Base-by-base conservation (phyloP, 2,888 invertebrate genomes). In the Abscondita cerata region DNA sequence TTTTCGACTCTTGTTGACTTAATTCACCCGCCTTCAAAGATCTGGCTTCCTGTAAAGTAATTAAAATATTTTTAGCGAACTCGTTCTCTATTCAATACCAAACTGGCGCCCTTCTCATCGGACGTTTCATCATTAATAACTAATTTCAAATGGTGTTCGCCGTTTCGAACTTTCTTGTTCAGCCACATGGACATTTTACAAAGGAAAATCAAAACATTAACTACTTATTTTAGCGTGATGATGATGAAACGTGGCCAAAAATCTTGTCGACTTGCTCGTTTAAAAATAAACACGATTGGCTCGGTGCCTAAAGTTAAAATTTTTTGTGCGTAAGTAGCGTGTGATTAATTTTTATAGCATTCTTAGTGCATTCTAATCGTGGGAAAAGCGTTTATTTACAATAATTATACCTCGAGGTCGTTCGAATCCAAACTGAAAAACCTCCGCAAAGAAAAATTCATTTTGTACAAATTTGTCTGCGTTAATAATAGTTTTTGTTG, bases 1-100 rank as follows among this genome's bases (percentile, higher is more conserved):
- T 93, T 78, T 92, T 92, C 70, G 89, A 90, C 78, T 94, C 93
- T 78, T 94, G 92, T 73, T 93, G 92, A 54, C 91, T 88, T 54
- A 93, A 83, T 78, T 95, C 95, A 57, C 92, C 92, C 55, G 92
- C 87, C 80, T 91, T 92, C 69, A 95, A 80, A 53, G 91, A 91
- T 74, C 92, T 87, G 72, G 92, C 92, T 82, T 93, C 93, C 93
- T 95, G 83, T 1, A 82, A 83, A 36, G 72, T 61, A 57, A 68
- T n/a, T n/a, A 25, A 25, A 2, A 6, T 25, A 25, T 25, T 25
- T 25, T 25, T 25, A 25, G n/a, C n/a, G n/a, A n/a, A n/a, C n/a
- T n/a, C n/a, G n/a, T n/a, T n/a, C n/a, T n/a, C n/a, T n/a, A n/a
- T n/a, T 25, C 6, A 25, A 6, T 25, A 25, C 25, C 25, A 25